phyloP scores from a whole-genome alignment of 2,888 invertebrate species.

The Unio delphinus region DNA sequence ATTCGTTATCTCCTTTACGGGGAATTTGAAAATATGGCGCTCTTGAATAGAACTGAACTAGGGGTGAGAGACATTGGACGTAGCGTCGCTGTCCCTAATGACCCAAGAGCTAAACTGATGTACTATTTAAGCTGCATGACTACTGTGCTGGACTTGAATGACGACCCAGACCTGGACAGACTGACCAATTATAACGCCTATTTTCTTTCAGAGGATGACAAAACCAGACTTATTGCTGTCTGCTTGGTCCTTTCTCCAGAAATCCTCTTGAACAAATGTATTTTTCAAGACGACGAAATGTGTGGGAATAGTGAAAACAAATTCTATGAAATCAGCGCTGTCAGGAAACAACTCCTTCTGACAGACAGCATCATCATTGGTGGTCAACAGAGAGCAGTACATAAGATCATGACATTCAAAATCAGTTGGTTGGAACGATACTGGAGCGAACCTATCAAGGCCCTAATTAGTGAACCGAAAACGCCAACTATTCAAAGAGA shows the following conservation, averaged over 20 bases:
- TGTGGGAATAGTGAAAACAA: slow-evolving; percentile 16
- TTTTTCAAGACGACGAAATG: slow-evolving; percentile 19
- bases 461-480: too few relatives aligned
- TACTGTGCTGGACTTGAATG: not conserved
- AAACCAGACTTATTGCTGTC: too few relatives aligned
- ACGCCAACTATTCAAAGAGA: too few relatives aligned
- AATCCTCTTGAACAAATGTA: too few relatives aligned
- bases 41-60: slow-evolving; percentile 8
- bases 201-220: too few relatives aligned
- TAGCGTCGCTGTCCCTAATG: not conserved
- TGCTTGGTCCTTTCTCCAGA: too few relatives aligned
- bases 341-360: slow-evolving; percentile 8
- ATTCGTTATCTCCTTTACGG: too few relatives aligned
- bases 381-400: slow-evolving; percentile 13
- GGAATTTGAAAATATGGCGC: slow-evolving; percentile 7
- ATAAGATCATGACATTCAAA: slow-evolving; percentile 23
- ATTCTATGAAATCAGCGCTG: slow-evolving; percentile 25
- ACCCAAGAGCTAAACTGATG: slow-evolving; percentile 4
- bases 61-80: not conserved
- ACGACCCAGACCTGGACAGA: slow-evolving; percentile 1
- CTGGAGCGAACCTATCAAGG: slow-evolving; percentile 14
- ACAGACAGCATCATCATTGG: slow-evolving; percentile 21
- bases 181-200: too few relatives aligned
- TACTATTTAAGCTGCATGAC: slow-evolving; percentile 7
- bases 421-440: slow-evolving; percentile 10